These are phyloP conservation scores for Rhinogobio ventralis DNA, from an alignment of 2,797 vertebrate species.

Conservation along the genomic window DNA sequence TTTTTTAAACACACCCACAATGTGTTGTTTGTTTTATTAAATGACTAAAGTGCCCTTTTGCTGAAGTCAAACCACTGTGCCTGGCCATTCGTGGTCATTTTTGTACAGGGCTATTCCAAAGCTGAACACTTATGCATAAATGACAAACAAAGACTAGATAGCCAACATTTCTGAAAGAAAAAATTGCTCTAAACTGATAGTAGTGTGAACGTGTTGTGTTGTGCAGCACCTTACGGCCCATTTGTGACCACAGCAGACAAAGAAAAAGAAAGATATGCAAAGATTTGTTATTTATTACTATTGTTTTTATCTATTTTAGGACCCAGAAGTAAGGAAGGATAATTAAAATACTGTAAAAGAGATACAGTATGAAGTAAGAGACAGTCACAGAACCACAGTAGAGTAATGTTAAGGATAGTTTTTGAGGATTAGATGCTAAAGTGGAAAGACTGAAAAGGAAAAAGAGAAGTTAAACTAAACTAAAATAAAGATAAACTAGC, in stretches of 20 bases:
- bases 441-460: background rate
- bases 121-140: slow-evolving; percentile 7
- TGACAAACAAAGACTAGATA: slow-evolving; percentile 12
- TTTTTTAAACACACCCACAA: slow-evolving; percentile 52
- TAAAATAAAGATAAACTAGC: slow-evolving; percentile 32
- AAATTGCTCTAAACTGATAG: slow-evolving; percentile 1
- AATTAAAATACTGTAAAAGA: background rate
- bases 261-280: background rate
- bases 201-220: background rate
- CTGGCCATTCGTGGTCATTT: slow-evolving; percentile 27
- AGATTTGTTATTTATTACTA: background rate
- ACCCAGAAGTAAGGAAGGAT: background rate
- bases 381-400: background rate
- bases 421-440: slow-evolving; percentile 12
- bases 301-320: background rate
- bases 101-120: background rate
- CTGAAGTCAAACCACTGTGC: slow-evolving; percentile 37
- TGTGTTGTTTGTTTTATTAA: slow-evolving; percentile 58
- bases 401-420: background rate
- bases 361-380: background rate
- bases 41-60: slow-evolving; percentile 55
- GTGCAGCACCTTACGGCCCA: background rate
- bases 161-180: background rate
- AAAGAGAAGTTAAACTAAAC: slow-evolving; percentile 23
- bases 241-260: background rate